Evolutionary conservation across 2,113 vertebrate genomes (phyloP).

Genomic region (Melanerpes formicivorus): DNA sequence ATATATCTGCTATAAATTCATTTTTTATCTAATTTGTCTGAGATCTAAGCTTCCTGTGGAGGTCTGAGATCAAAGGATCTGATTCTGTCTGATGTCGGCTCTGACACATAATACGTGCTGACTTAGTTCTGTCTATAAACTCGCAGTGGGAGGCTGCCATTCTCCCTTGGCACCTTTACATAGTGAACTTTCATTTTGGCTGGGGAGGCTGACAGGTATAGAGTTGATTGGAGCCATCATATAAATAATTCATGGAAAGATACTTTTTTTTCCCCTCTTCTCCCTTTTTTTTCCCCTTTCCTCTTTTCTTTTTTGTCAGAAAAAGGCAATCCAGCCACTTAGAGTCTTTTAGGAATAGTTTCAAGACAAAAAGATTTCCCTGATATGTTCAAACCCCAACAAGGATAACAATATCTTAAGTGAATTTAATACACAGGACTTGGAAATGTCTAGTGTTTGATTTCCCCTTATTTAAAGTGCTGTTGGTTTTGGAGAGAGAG

Average conservation of each 20-base stretch:
- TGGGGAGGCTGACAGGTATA: slow-evolving; percentile 77
- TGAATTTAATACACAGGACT: slow-evolving; percentile 54
- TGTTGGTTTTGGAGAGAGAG: slow-evolving; percentile 71
- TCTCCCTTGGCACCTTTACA: slow-evolving; percentile 81
- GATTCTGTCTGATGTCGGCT: slow-evolving; percentile 95
- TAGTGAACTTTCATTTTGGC: slow-evolving; percentile 81
- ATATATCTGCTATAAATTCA: slow-evolving; percentile 93
- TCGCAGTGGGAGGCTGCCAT: slow-evolving; percentile 83
- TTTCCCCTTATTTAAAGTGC: slow-evolving; percentile 37
- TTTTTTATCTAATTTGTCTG: slow-evolving; percentile 99
- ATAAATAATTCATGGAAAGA: slow-evolving; percentile 83
- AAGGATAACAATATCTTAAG: slow-evolving; percentile 66
- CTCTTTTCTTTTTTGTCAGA: slow-evolving; percentile 46
- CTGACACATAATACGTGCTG: slow-evolving; percentile 94
- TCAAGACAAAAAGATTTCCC: slow-evolving; percentile 49
- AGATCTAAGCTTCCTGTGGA: slow-evolving; percentile 96
- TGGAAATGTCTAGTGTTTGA: slow-evolving; percentile 48
- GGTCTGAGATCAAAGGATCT: slow-evolving; percentile 95
- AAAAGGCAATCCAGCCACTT: slow-evolving; percentile 73
- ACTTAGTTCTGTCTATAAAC: slow-evolving; percentile 92
- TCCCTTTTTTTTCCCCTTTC: neutral
- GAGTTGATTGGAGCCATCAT: slow-evolving; percentile 70
- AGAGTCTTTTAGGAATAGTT: slow-evolving; percentile 73
- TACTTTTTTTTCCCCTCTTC: neutral
- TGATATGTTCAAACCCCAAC: slow-evolving; percentile 59